Base-by-base conservation (phyloP, 2,797 vertebrate genomes). In the Chelmon rostratus region DNA sequence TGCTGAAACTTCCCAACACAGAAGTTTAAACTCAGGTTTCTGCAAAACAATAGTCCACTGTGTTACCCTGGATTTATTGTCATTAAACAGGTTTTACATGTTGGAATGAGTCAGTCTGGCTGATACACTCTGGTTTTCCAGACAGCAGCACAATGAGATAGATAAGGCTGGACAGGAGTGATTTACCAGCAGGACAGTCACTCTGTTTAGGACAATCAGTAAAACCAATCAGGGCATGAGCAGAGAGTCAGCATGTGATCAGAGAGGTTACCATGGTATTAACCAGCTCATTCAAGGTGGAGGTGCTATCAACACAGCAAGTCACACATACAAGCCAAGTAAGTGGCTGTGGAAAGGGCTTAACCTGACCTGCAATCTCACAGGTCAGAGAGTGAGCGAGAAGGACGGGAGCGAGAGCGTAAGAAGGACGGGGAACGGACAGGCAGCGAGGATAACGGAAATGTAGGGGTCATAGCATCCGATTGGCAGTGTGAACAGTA, bases 301-400 rank as follows among this genome's bases (percentile, higher is more conserved):
- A 87, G 86, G 71, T 67, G 68, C 73, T 76, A 84, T 87, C 83
- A 71, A 64, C 68, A 53, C 73, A 37, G 73, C 8, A 13, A 82
- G 73, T 71, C 68, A 83, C 79, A 86, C 83, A 81, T 57, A 78
- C 19, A 42, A 68, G 73, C 65, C 70, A 71, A 75, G 84, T 80
- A 76, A 86, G 81, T 71, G 84, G 76, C 72, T 16, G 79, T 35
- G 83, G 88, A 91, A 90, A 90, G 84, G 82, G 86, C 84, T 88
- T 76, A 82, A 89, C 81, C 86, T 89, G 85, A 93, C 92, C 89
- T 81, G 72, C 79, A 90, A 92, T 92, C 83, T 89, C 67, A 74
- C 28, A 89, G 92, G 91, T 92, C 88, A 86, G 76, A 78, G 73
- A 89, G 78, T 40, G 68, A 84, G 76, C 33, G 23, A 67, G 73